These are phyloP conservation scores for Cephalotes varians DNA, from an alignment of 2,888 invertebrate species.

Conservation along the genomic window DNA sequence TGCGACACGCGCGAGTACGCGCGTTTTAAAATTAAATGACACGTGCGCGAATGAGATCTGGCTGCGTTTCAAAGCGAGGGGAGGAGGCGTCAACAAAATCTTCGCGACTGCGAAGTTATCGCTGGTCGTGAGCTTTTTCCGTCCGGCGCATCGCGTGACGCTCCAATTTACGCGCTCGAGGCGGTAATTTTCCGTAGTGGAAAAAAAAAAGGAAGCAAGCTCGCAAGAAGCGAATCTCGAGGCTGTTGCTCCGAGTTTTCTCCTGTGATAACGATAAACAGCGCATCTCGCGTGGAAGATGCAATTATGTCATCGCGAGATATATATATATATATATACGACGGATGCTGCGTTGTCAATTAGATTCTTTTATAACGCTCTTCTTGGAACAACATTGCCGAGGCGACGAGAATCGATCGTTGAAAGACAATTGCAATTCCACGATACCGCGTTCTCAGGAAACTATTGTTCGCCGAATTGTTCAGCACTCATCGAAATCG, in stretches of 20 bases:
- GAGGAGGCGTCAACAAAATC: conserved; percentile 40
- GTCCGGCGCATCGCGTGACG: conserved; percentile 3
- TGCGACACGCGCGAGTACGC: conserved; percentile 61
- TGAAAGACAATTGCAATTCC: not conserved
- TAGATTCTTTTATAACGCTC: not conserved
- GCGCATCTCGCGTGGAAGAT: not conserved
- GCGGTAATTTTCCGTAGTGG: not conserved
- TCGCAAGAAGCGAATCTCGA: not conserved
- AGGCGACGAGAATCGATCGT: conserved; percentile 1
- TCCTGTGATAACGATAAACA: not conserved
- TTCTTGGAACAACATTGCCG: not conserved
- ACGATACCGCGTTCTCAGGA: not conserved
- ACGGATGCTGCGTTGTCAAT: not conserved
- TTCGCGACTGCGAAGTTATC: not conserved
- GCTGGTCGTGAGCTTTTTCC: conserved; percentile 5
- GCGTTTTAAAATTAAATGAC: conserved; percentile 67
- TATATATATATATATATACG: too few relatives aligned
- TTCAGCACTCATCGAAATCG: not conserved
- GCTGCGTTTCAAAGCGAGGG: conserved; percentile 63
- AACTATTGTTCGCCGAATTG: not conserved
- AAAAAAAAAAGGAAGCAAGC: not conserved
- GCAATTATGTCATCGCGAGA: not conserved
- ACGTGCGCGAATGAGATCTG: conserved; percentile 60
- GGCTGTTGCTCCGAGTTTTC: not conserved
- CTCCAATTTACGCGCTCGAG: conserved; percentile 7